A percentile compares a stretch with the other conserved stretches of the same genome.
Conservation (phyloP, 2,113 vertebrate species). For the Mohoua ochrocephala region DNA sequence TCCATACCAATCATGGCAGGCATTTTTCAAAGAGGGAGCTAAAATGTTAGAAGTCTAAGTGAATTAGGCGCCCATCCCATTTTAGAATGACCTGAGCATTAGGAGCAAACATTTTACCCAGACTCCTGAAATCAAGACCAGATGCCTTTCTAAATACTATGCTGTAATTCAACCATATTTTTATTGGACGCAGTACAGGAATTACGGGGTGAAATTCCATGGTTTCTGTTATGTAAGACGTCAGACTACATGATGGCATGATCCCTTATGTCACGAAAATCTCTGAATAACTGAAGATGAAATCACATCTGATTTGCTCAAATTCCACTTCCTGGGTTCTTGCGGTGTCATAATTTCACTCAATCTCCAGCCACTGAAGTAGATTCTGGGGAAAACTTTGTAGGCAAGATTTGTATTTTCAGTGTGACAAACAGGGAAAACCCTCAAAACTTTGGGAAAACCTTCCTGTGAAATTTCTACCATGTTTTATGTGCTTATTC, state of each 20-base stretch:
- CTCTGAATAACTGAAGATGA: neutral
- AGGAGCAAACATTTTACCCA: neutral
- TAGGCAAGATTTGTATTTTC: neutral
- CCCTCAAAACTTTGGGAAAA: neutral
- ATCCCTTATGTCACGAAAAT: neutral
- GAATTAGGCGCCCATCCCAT: neutral
- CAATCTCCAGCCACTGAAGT: neutral
- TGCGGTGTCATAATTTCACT: neutral
- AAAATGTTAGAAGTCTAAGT: neutral
- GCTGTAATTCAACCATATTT: constrained; percentile 33
- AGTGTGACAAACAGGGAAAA: neutral
- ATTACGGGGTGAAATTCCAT: constrained; percentile 16
- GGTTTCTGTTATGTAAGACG: constrained; percentile 1
- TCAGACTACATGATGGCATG: neutral
- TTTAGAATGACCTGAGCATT: neutral
- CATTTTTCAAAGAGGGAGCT: neutral
- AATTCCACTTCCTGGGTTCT: neutral
- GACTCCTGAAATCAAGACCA: constrained; percentile 22
- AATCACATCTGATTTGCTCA: neutral
- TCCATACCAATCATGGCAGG: neutral
- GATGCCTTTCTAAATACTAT: neutral
- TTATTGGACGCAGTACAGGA: constrained; percentile 26
- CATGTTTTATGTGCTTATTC: neutral
- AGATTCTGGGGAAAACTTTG: neutral
- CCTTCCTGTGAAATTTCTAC: neutral